Base-by-base conservation (phyloP, 2,797 vertebrate genomes). In the Silurus lanzhouensis region DNA sequence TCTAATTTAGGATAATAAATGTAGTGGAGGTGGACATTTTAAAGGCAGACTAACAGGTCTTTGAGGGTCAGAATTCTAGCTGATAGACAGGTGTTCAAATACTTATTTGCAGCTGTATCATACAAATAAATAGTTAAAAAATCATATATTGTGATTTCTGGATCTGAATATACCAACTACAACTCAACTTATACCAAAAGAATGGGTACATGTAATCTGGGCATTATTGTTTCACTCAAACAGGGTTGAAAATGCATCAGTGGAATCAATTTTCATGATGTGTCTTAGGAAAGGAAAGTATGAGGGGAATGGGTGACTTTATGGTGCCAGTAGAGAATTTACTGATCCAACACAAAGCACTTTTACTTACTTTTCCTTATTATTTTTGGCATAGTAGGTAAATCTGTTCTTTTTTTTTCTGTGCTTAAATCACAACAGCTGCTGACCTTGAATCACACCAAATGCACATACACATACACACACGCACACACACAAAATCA, bases 381-480 rank as follows among this genome's bases (percentile, higher is more conserved):
- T 86, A 48, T 46, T 77, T 71, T 83, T 87, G 81, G 82, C 71
- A 81, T 64, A 14, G 44, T 44, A 44, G 57, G 27, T n/a, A n/a
- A 48, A n/a, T 75, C 81, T 83, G 78, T 81, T 77, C 31, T 10
- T 68, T 15, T 52, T 78, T 75, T 63, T 38, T 14, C 72, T 81
- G 25, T 60, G 27, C 55, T 71, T 58, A 71, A 58, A 82, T 81
- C 64, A 31, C 55, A 71, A 52, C 52, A 71, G 67, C 66, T 61
- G 84, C 68, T 85, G 68, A 85, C 68, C 61, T 58, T 81, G 72
- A 71, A 83, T 80, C 58, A 74, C 6, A n/a, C 14, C 58, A 72
- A 25, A 17, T 60, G 27, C 44, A 22, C n/a, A 38, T 15, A 81
- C 14, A 38, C 31, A 38, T 3, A 38, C 38, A 48, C 27, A 55